Evolutionary conservation across 2,797 vertebrate genomes (phyloP).

Genomic region (Borostomias antarcticus): DNA sequence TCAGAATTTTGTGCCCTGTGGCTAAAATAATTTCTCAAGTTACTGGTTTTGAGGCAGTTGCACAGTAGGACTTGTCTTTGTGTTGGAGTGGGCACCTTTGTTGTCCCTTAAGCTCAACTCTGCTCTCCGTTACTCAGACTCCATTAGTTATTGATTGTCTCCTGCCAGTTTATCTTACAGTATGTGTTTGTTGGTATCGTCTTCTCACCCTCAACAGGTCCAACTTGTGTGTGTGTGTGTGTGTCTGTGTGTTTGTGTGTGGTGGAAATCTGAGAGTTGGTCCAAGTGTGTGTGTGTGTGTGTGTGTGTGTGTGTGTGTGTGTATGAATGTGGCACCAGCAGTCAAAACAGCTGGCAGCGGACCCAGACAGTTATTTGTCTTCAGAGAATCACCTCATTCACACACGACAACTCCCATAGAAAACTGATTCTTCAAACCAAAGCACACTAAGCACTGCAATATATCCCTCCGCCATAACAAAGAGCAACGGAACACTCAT

Average conservation of each 20-base stretch:
- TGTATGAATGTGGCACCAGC: conserved; percentile 28
- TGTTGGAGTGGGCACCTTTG: conserved; percentile 47
- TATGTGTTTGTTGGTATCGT: conserved; percentile 30
- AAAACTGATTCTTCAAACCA: conserved; percentile 41
- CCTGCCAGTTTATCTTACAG: conserved; percentile 31
- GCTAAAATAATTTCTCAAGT: background rate
- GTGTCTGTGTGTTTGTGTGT: background rate
- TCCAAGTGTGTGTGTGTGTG: conserved; percentile 32
- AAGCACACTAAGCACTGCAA: background rate
- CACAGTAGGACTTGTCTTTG: background rate
- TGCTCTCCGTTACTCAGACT: conserved; percentile 50
- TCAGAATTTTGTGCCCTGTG: no score
- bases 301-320: conserved; percentile 30
- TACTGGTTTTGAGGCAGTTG: background rate
- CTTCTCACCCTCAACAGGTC: conserved; percentile 19
- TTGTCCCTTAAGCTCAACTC: conserved; percentile 33
- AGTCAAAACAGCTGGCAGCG: conserved; percentile 56
- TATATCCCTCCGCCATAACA: background rate
- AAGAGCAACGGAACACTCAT: no score
- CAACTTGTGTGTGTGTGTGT: background rate
- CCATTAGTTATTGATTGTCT: conserved; percentile 58
- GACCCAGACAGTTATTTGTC: conserved; percentile 24
- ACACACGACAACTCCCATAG: conserved; percentile 35
- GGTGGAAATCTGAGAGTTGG: background rate
- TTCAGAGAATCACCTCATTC: conserved; percentile 35